Percentiles rank a stretch among this genome's conserved stretches.
phyloP scores from a whole-genome alignment of 2,797 vertebrate genomes.

The Anniella stebbinsi region DNA sequence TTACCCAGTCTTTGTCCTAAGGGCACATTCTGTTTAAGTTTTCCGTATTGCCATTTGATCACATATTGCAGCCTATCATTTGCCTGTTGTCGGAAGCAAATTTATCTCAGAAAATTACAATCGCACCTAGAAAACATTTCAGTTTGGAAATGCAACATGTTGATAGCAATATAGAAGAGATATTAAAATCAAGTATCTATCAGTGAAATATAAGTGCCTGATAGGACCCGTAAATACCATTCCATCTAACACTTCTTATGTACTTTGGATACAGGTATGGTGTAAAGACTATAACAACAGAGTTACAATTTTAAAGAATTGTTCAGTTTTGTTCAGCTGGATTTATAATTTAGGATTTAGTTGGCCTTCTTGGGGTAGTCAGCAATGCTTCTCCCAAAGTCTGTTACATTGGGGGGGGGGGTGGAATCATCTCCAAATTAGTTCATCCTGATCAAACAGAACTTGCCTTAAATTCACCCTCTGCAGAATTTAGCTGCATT shows the following conservation, averaged over 20 bases:
- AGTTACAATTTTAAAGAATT: neutral
- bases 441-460: neutral
- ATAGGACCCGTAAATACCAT: constrained; percentile 24
- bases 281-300: neutral
- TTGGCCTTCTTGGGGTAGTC: neutral
- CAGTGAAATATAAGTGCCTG: constrained; percentile 57
- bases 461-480: neutral
- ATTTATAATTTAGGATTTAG: neutral
- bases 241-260: constrained; percentile 27
- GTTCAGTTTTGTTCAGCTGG: neutral
- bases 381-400: neutral
- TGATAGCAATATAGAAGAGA: constrained; percentile 72
- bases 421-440: neutral
- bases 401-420: neutral
- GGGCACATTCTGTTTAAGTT: constrained; percentile 83
- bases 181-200: constrained; percentile 73
- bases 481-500: constrained; percentile 23
- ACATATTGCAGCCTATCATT: constrained; percentile 80
- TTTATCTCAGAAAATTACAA: constrained; percentile 75
- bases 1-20: constrained; percentile 82
- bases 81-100: constrained; percentile 78
- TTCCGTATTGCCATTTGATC: constrained; percentile 80
- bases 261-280: neutral
- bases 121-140: constrained; percentile 74
- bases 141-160: constrained; percentile 76